These are phyloP conservation scores for Tenthredo distinguenda DNA, from an alignment of 2,888 invertebrate species.

Conservation along the genomic window DNA sequence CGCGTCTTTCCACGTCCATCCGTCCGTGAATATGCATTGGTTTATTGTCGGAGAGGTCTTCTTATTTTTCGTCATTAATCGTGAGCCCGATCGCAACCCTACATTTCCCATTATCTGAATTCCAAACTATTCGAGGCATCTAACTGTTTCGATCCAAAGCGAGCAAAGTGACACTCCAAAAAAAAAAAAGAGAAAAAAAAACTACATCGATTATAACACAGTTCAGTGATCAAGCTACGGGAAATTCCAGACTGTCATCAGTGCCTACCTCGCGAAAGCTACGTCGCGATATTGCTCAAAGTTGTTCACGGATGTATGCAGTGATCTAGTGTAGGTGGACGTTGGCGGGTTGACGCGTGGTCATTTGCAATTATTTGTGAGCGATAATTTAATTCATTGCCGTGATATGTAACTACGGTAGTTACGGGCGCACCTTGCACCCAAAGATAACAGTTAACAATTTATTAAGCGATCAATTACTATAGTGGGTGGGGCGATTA, in stretches of 20 bases:
- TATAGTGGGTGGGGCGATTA: not conserved
- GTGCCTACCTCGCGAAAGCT: not conserved
- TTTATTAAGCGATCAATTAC: not conserved
- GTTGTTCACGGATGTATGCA: not conserved
- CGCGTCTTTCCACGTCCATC: slow-evolving; percentile 10
- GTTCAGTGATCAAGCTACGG: not conserved
- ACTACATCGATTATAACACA: not conserved
- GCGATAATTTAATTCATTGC: slow-evolving; percentile 30
- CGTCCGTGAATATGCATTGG: slow-evolving; percentile 48
- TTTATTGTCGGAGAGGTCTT: not conserved
- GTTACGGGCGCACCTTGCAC: not conserved
- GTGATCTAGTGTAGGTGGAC: not conserved
- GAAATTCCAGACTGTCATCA: not conserved
- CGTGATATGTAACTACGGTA: slow-evolving; percentile 7
- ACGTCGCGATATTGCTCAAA: not conserved
- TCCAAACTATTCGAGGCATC: no score
- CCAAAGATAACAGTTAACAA: slow-evolving; percentile 22
- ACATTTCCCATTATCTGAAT: not conserved
- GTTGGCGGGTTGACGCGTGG: not conserved
- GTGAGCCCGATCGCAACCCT: not conserved
- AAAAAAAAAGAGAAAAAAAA: no score
- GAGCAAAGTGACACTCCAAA: not conserved
- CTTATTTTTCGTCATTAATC: not conserved
- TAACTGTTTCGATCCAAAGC: not conserved
- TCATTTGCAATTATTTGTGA: not conserved